Evolutionary conservation across 1,140 invertebrate species (phyloP), one percentile per base, ranked within the genome.

Genomic region (Colletes latitarsis): DNA sequence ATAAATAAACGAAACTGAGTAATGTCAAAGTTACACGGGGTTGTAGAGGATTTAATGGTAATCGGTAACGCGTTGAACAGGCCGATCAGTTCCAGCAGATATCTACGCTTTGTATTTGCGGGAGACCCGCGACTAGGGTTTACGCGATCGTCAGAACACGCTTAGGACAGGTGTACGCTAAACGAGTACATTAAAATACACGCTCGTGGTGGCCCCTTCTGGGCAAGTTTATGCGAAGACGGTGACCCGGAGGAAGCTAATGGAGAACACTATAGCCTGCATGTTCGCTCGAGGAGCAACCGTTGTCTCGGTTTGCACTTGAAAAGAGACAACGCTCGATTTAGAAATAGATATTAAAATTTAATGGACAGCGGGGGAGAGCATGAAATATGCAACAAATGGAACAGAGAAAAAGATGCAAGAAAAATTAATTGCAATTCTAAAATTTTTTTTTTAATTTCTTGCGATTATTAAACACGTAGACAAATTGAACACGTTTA

Each of bases 111-210:
- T 49, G 43, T 3, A 46, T 21, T 66, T 63, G 21, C 49, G 9
- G 75, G 41, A 77, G 72, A 77, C 19, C 17, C 15, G 46, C 17
- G 10, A n/a, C 21, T 15, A 9, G 6, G 41, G 73, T 64, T 55
- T 39, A n/a, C 30, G 46, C 46, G 49, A 79, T 41, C 57, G 58
- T 72, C 68, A 58, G 68, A 30, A 53, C 68, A 72, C 30, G 30
- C n/a, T 53, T 39, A 39, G 60, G 77, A 73, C 77, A 78, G 77
- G 77, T 78, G 77, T 63, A 19, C 77, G 49, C 15, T 55, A 39
- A 64, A 73, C 77, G 69, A 19, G 15, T 39, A 49, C 60, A 64
- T 79, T 79, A 49, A 79, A 73, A 63, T 57, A 46, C 30, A 30
- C 77, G 39, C 19, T 43, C 64, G 74, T 68, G 6, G 19, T 60